Conservation (phyloP, 2,113 vertebrate genomes). For the Chamaetylas fuelleborni region DNA sequence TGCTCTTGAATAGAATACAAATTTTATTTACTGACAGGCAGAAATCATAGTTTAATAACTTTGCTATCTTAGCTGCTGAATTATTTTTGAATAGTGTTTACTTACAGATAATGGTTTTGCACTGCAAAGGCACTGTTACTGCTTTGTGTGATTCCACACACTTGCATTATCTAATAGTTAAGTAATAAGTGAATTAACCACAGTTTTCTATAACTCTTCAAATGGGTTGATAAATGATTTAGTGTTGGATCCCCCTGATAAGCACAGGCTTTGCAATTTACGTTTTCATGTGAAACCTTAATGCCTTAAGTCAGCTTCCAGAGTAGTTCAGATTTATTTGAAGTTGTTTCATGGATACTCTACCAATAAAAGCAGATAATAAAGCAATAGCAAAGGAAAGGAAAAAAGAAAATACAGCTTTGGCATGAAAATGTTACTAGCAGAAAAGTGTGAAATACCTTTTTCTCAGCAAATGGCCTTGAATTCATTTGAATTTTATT, state of each 20-base stretch:
- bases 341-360: conserved; percentile 32
- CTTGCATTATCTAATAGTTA: not conserved
- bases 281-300: not conserved
- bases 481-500: conserved; percentile 75
- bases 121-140: not conserved
- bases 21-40: not conserved
- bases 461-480: conserved; percentile 56
- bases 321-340: conserved; percentile 37
- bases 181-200: not conserved
- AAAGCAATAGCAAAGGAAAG: conserved; percentile 40
- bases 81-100: not conserved
- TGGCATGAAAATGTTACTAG: conserved; percentile 43
- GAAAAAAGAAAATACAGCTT: conserved; percentile 38
- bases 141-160: not conserved
- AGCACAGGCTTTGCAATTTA: not conserved
- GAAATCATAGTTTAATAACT: not conserved
- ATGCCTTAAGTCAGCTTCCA: conserved; percentile 23
- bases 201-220: conserved; percentile 1
- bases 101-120: not conserved
- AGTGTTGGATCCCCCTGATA: not conserved
- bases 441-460: conserved; percentile 45
- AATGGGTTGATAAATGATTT: not conserved
- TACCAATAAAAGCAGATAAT: conserved; percentile 62
- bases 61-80: not conserved
- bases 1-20: not conserved